These are phyloP conservation scores for Cherax destructor DNA, from an alignment of 1,140 invertebrate genomes.

Conservation along the genomic window DNA sequence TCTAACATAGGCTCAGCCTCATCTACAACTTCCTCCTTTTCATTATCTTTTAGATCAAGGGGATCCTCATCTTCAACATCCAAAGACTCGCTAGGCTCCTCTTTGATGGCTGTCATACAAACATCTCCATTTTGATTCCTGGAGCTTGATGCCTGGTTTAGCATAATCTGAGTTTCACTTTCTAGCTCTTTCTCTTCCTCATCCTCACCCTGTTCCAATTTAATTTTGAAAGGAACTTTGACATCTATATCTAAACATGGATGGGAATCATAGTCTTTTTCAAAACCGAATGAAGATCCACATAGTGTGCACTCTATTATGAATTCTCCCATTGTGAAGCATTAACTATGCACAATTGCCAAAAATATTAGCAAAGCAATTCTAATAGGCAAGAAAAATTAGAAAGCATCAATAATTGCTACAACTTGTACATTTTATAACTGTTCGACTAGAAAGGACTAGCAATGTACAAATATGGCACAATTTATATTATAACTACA, in stretches of 20 bases:
- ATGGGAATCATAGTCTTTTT: conserved; percentile 53
- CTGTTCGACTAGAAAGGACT: conserved; percentile 51
- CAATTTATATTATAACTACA: conserved; percentile 10
- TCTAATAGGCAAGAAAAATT: background rate
- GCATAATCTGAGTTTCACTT: conserved; percentile 9
- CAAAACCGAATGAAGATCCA: conserved; percentile 55
- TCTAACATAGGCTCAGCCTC: background rate
- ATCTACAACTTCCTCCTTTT: background rate
- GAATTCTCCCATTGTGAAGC: conserved; percentile 60
- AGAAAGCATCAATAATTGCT: background rate
- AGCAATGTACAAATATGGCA: conserved; percentile 30
- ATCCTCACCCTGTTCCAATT: conserved; percentile 51
- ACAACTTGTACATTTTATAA: background rate
- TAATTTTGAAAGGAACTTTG: conserved; percentile 52
- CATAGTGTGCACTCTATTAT: conserved; percentile 63
- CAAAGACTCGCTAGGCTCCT: conserved; percentile 31
- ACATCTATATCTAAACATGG: conserved; percentile 52
- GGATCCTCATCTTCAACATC: conserved; percentile 56
- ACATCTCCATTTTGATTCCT: background rate
- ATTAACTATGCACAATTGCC: background rate
- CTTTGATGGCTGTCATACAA: conserved; percentile 12
- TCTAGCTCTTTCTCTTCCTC: conserved; percentile 39
- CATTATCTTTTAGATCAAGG: background rate
- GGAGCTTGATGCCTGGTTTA: background rate
- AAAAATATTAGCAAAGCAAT: conserved; percentile 3